Conservation (phyloP, 2,113 vertebrate species). For the Cromileptes altivelis region DNA sequence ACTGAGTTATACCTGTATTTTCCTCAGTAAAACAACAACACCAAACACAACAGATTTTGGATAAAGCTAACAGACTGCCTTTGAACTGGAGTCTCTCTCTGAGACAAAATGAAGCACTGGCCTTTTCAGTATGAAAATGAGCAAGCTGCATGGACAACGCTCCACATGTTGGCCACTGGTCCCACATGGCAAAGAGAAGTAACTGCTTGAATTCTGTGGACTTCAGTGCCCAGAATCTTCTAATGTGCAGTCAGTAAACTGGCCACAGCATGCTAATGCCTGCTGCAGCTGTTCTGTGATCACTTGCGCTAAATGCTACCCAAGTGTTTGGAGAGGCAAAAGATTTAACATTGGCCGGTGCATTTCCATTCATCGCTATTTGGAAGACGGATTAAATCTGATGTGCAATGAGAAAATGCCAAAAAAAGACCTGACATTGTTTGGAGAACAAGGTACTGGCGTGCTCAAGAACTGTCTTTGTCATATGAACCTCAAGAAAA, state of each 20-base stretch:
- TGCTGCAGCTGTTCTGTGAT: conserved; percentile 25
- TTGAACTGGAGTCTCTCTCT: background rate
- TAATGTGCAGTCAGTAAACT: conserved; percentile 28
- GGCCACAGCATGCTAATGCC: conserved; percentile 4
- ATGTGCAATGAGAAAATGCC: background rate
- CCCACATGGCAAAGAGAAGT: conserved; percentile 6
- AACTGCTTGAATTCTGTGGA: background rate
- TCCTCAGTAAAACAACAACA: too few species aligned
- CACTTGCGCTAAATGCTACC: conserved; percentile 1
- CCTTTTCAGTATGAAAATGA: conserved; percentile 32
- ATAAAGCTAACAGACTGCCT: background rate
- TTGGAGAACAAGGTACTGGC: too few species aligned
- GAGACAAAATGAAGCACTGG: background rate
- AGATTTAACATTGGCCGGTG: background rate
- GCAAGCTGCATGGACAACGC: background rate
- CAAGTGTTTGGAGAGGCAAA: background rate
- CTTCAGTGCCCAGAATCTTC: conserved; percentile 19
- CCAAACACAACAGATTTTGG: background rate
- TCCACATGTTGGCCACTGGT: background rate
- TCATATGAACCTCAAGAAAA: too few species aligned
- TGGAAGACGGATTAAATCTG: background rate
- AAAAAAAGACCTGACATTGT: background rate
- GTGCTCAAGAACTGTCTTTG: too few species aligned
- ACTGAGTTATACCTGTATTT: background rate
- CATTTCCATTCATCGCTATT: background rate